A percentile compares a stretch with the other conserved stretches of the same genome.
Evolutionary conservation across 2,888 invertebrate species (phyloP).

Genomic region (Ametastegia equiseti): DNA sequence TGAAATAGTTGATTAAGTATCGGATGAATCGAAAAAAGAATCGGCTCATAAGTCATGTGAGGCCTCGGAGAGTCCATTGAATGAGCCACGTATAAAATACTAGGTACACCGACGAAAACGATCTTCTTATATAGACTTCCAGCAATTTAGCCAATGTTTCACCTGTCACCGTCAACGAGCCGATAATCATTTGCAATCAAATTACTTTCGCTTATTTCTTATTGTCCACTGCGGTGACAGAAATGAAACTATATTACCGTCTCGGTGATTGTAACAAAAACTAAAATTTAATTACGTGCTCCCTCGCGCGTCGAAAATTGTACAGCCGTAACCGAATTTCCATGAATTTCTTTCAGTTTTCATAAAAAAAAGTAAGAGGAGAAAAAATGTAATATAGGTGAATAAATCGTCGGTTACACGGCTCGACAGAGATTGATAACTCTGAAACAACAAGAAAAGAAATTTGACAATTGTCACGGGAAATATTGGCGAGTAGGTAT

Average conservation of each 20-base stretch:
- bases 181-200: conserved; percentile 27
- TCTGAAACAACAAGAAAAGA: too few relatives aligned
- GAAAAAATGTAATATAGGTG: background rate
- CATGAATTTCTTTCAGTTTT: background rate
- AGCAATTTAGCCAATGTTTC: conserved; percentile 6
- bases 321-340: background rate
- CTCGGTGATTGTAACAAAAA: conserved; percentile 31
- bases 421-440: background rate
- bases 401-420: background rate
- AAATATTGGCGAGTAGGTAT: too few relatives aligned
- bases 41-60: background rate
- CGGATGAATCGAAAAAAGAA: background rate
- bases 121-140: background rate
- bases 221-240: background rate
- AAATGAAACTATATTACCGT: conserved; percentile 19
- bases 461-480: background rate
- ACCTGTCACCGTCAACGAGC: conserved; percentile 2
- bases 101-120: background rate
- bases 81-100: background rate
- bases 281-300: conserved; percentile 38
- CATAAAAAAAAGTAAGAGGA: background rate
- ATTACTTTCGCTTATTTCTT: conserved; percentile 40
- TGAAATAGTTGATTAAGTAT: background rate
- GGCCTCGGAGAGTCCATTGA: background rate
- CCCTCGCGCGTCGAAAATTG: background rate